Evolutionary conservation across 2,113 vertebrate genomes (phyloP).

Genomic region (Ailuropoda melanoleuca): DNA sequence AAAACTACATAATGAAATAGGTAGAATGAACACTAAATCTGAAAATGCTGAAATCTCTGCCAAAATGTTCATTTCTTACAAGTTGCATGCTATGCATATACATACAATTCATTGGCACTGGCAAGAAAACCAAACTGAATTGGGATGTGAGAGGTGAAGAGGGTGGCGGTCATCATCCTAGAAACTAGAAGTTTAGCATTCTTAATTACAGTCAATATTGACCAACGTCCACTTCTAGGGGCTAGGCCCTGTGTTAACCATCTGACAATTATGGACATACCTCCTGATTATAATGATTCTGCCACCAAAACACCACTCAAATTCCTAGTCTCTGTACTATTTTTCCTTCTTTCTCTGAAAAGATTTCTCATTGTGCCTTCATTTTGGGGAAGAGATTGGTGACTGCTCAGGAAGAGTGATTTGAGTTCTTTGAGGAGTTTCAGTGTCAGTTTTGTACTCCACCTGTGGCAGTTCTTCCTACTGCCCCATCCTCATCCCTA

Average conservation of each 20-base stretch:
- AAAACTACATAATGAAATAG: neutral
- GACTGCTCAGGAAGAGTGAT: neutral
- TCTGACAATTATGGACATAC: neutral
- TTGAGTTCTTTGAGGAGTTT: neutral
- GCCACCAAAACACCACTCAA: neutral
- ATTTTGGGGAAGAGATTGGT: neutral
- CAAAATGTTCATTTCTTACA: neutral
- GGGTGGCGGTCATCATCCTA: neutral
- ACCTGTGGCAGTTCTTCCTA: neutral
- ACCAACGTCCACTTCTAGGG: neutral
- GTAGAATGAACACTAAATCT: neutral
- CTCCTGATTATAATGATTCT: neutral
- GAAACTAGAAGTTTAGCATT: neutral
- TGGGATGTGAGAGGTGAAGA: neutral
- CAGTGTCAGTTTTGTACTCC: neutral
- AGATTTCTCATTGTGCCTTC: neutral
- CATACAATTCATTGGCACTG: neutral
- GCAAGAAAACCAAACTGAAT: neutral
- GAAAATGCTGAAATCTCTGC: neutral
- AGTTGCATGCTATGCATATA: neutral
- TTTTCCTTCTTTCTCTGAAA: neutral
- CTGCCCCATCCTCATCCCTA: accelerated
- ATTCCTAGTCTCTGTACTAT: neutral
- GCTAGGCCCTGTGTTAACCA: neutral
- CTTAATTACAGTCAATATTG: neutral